These are phyloP conservation scores for Tupaia tana DNA, from an alignment of 2,113 vertebrate genomes.

Conservation along the genomic window DNA sequence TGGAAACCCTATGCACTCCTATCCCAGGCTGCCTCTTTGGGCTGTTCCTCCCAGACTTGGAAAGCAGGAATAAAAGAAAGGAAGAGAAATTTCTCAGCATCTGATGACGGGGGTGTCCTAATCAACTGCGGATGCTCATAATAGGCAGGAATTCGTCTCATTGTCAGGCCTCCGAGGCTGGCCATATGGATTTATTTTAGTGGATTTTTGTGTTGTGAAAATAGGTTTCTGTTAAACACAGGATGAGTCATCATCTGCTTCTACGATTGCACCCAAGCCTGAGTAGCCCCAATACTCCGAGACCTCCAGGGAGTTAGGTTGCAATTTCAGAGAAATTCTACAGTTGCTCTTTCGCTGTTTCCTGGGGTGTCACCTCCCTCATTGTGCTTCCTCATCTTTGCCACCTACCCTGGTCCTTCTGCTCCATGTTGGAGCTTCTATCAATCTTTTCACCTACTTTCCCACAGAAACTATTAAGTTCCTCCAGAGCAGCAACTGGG, in stretches of 20 bases:
- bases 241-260: slow-evolving; percentile 18
- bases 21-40: background rate
- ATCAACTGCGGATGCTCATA: background rate
- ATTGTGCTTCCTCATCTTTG: background rate
- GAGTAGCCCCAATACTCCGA: background rate
- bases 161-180: background rate
- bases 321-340: background rate
- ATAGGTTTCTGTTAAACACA: background rate
- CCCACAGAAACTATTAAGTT: background rate
- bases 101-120: fast-evolving
- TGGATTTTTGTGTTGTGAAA: background rate
- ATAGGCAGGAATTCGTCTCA: background rate
- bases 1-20: fast-evolving
- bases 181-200: slow-evolving; percentile 19
- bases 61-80: background rate
- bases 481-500: background rate
- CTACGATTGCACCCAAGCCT: background rate
- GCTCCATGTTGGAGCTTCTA: fast-evolving
- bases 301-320: background rate
- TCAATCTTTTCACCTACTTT: fast-evolving
- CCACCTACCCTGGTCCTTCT: background rate
- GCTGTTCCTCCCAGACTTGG: too few relatives aligned
- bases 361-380: too few relatives aligned
- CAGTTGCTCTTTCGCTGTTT: background rate
- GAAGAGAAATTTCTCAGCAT: background rate